phyloP scores from a whole-genome alignment of 2,888 invertebrate genomes.

The Imbricaverruca yamaguchii region DNA sequence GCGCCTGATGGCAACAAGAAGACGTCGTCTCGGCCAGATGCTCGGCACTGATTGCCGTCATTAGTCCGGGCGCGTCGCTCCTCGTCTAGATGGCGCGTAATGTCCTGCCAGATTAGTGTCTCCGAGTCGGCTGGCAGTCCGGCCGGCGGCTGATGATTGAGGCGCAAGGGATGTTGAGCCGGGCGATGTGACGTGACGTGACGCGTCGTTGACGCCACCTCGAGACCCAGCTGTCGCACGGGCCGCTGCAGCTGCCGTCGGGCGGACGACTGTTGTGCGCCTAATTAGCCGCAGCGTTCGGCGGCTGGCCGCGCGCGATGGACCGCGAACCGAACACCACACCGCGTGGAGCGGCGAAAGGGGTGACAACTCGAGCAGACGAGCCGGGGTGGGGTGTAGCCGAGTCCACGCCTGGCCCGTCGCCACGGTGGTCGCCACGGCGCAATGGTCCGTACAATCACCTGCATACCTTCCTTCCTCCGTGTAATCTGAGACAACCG shows the following conservation, averaged over 20 bases:
- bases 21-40: not conserved
- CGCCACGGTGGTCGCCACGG: not conserved
- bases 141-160: not conserved
- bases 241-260: not conserved
- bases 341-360: not conserved
- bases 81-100: not conserved
- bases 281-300: not conserved
- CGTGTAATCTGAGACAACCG: not conserved
- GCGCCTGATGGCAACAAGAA: not conserved
- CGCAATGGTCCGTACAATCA: not conserved
- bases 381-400: not conserved
- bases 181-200: not conserved
- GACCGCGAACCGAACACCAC: not conserved
- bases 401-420: not conserved
- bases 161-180: not conserved
- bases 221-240: not conserved
- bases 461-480: not conserved
- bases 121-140: not conserved
- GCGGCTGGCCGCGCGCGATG: not conserved
- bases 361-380: not conserved
- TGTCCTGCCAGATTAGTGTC: slow-evolving; percentile 1
- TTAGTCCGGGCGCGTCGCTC: not conserved
- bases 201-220: not conserved
- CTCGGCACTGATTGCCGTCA: not conserved
- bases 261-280: not conserved